Conservation (phyloP, 2,113 vertebrate species). For the Myiozetetes cayanensis region DNA sequence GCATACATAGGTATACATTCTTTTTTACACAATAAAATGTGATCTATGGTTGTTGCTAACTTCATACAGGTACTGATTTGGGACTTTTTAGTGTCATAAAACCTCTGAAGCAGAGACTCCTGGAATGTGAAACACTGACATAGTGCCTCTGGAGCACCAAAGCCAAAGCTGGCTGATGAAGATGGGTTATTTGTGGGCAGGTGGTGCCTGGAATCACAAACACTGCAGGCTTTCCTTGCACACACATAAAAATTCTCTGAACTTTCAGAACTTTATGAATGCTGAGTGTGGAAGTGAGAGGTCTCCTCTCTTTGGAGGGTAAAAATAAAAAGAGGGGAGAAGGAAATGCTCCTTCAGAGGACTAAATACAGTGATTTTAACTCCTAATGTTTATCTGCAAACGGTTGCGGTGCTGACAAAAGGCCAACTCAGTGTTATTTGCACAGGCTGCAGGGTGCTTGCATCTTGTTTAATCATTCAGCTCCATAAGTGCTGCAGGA, state of each 20-base stretch:
- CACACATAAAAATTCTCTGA: background rate
- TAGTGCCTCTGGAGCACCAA: background rate
- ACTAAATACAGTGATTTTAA: background rate
- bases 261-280: background rate
- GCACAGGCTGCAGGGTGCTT: background rate
- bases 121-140: slow-evolving; percentile 32
- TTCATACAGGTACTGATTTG: slow-evolving; percentile 44
- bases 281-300: background rate
- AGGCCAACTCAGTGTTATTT: background rate
- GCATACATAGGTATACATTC: background rate
- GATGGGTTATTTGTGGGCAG: background rate
- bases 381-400: background rate
- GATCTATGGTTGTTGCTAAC: slow-evolving; percentile 50
- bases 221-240: background rate
- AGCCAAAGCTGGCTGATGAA: slow-evolving; percentile 23
- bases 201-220: background rate
- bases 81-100: slow-evolving; percentile 43
- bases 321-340: background rate
- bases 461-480: background rate
- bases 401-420: background rate
- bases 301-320: background rate
- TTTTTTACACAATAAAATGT: background rate
- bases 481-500: background rate
- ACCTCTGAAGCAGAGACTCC: background rate
- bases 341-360: background rate